Evolutionary conservation across 2,113 vertebrate species (phyloP), one percentile per base, ranked within the genome.

Genomic region (Regulus satrapa): DNA sequence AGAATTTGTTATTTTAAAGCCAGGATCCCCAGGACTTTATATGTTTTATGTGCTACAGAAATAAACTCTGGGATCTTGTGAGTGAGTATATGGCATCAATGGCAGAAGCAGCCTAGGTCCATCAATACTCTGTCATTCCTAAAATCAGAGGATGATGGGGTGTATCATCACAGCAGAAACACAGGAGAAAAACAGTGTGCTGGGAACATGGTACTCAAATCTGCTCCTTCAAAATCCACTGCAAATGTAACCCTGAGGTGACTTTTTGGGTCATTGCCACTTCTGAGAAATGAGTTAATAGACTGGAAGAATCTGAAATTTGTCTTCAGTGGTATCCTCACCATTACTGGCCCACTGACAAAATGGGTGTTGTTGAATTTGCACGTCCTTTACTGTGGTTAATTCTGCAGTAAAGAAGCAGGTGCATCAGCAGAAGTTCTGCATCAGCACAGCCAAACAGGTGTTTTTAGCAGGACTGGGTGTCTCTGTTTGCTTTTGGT

Each of bases 1-100:
- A 88, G 72, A 92, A 80, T 67, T 80, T 83, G 49, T 85, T 88
- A 58, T 85, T 96, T 95, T 83, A 94, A 92, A 94, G 64, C 43
- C 71, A 75, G 13, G 36, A 51, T 95, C 34, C 43, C 92, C 68
- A 71, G 85, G 59, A 77, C 85, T 93, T 90, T 21, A 2, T 83
- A 19, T 55, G 34, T 56, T 88, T 86, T 66, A 66, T 68, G 36
- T 41, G 59, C 67, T 79, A 88, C 38, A 79, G 28, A 54, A 91
- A 62, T 58, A 85, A 89, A 36, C 49, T 29, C 52, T 36, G 34
- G 32, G 45, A 64, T 83, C 43, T 66, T 80, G 28, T 63, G 20
- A 89, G 18, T 49, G n/a, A 76, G 14, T 36, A 59, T 15, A 75
- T 12, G 5, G 5, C 69, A 69, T 38, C 20, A 66, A 18, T 23